A percentile compares a stretch with the other conserved stretches of the same genome.
These are phyloP conservation scores for Pachydiplax longipennis DNA, from an alignment of 2,888 invertebrate species.

Conservation along the genomic window DNA sequence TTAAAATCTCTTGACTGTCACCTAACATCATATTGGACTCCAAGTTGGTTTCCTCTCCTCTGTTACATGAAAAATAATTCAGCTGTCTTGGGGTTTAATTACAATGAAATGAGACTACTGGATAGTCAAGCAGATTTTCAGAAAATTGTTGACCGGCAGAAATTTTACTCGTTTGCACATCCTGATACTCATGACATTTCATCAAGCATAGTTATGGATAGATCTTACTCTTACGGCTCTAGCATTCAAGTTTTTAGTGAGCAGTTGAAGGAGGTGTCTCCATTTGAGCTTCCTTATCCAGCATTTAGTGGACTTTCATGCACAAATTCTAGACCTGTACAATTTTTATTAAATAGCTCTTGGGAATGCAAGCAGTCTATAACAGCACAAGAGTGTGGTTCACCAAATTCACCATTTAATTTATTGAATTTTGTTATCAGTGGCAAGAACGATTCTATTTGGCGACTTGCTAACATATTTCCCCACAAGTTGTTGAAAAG, in stretches of 20 bases:
- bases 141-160: not conserved
- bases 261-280: not conserved
- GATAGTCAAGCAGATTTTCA: not conserved
- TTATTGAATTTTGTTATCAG: not conserved
- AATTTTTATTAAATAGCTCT: not conserved
- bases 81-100: not conserved
- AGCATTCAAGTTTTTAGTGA: conserved; percentile 3
- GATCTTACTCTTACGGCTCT: not conserved
- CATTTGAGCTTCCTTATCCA: not conserved
- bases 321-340: not conserved
- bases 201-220: not conserved
- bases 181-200: not conserved
- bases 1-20: not conserved
- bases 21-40: not conserved
- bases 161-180: not conserved
- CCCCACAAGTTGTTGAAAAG: not conserved
- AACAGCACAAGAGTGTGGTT: not conserved
- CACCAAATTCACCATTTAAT: not conserved
- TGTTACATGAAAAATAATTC: not conserved
- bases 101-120: not conserved
- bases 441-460: not conserved
- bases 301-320: not conserved
- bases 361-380: not conserved
- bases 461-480: not conserved
- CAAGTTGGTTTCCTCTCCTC: not conserved